Percentiles rank a stretch among this genome's conserved stretches.
These are phyloP conservation scores for Arothron firmamentum DNA, from an alignment of 2,113 vertebrate genomes.

Conservation along the genomic window DNA sequence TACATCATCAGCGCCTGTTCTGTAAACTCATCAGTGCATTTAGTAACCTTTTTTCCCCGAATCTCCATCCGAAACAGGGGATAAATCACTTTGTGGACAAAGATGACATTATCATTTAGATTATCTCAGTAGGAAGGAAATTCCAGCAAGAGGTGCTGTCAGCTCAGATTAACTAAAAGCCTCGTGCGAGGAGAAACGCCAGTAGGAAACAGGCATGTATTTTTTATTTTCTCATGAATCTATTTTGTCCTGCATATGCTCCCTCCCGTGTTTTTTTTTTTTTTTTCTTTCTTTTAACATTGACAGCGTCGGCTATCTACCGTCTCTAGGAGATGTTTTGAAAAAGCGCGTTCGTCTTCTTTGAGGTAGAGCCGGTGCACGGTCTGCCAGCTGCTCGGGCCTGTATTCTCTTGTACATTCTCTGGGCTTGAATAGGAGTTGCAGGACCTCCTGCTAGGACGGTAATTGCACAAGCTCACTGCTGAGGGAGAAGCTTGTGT, in stretches of 20 bases:
- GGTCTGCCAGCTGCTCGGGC: constrained; percentile 96
- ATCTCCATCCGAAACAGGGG: constrained; percentile 62
- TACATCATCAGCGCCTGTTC: constrained; percentile 97
- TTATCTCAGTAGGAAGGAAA: constrained; percentile 89
- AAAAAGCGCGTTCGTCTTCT: constrained; percentile 67
- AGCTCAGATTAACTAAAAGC: constrained; percentile 56
- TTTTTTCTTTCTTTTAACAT: constrained; percentile 40
- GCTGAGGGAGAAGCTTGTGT: constrained; percentile 91
- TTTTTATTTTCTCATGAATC: constrained; percentile 35
- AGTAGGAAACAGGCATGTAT: constrained; percentile 43
- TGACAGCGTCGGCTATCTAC: constrained; percentile 46
- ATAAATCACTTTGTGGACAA: constrained; percentile 88
- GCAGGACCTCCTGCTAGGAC: constrained; percentile 88
- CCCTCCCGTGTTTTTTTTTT: neutral
- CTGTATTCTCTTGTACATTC: constrained; percentile 95
- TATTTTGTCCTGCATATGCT: constrained; percentile 37
- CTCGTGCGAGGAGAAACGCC: constrained; percentile 45
- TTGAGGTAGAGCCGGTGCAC: constrained; percentile 86
- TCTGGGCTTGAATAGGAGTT: constrained; percentile 86
- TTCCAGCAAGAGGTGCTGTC: constrained; percentile 77
- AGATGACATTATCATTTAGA: constrained; percentile 99
- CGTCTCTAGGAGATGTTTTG: constrained; percentile 53
- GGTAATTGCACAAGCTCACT: constrained; percentile 94
- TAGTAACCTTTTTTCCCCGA: constrained; percentile 50
- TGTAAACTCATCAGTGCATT: constrained; percentile 98